These are phyloP conservation scores for Ormyrus labotus DNA, from an alignment of 2,888 invertebrate species.

Conservation along the genomic window DNA sequence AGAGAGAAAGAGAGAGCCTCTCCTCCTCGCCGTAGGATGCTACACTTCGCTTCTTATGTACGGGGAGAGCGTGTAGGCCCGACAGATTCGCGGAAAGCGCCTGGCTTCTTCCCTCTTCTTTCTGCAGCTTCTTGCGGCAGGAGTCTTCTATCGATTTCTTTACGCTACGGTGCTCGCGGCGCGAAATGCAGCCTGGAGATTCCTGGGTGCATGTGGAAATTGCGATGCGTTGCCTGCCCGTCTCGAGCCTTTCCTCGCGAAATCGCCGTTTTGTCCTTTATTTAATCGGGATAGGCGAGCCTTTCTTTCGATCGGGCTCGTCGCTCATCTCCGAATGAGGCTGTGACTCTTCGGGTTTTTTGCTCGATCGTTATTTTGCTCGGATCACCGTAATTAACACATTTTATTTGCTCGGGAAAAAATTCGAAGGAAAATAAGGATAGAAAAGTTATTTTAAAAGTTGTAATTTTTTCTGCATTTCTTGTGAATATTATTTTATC, in stretches of 20 bases:
- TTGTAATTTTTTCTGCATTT: no score
- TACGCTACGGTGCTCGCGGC: neutral
- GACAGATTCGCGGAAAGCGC: slow-evolving; percentile 48
- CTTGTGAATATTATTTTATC: no score
- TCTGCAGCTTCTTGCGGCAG: neutral
- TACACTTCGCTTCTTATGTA: slow-evolving; percentile 67
- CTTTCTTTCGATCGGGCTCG: no score
- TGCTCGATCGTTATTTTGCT: no score
- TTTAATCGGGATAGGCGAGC: no score
- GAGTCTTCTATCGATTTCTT: slow-evolving; percentile 16
- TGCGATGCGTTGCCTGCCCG: slow-evolving; percentile 3
- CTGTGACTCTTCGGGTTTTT: no score
- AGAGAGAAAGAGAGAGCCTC: slow-evolving; percentile 52
- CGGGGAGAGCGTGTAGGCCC: slow-evolving; percentile 17
- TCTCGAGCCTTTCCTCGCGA: neutral
- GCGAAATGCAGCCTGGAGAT: neutral
- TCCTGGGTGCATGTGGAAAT: slow-evolving; percentile 16
- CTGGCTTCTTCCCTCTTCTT: slow-evolving; percentile 16
- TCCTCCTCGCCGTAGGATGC: slow-evolving; percentile 62
- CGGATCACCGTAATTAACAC: no score
- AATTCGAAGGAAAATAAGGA: no score
- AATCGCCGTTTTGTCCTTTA: no score
- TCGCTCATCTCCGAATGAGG: no score
- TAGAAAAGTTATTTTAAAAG: no score
- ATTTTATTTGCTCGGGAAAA: no score